Evolutionary conservation across 2,113 vertebrate species (phyloP).

Genomic region (Corythaeola cristata): DNA sequence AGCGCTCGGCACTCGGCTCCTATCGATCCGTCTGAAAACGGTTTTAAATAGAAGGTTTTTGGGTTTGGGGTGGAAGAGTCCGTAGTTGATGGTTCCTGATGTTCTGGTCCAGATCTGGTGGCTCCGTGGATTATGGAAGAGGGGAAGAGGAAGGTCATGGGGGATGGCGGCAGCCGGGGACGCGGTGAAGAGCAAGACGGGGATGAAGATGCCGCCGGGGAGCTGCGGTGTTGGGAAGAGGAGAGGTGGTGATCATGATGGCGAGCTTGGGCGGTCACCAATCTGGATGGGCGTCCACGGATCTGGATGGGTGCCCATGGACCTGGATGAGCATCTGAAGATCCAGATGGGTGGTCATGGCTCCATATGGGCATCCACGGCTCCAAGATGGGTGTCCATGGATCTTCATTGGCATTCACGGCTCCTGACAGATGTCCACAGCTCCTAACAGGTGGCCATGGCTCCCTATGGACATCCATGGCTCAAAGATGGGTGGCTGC

Average conservation of each 20-base stretch:
- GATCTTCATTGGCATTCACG: neutral
- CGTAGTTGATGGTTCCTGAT: neutral
- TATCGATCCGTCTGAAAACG: neutral
- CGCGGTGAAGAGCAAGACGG: fast-evolving
- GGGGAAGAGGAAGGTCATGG: neutral
- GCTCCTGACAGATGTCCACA: neutral
- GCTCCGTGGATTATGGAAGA: neutral
- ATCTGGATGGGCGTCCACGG: too few relatives aligned
- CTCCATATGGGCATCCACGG: fast-evolving
- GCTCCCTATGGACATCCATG: neutral
- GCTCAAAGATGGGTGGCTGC: too few relatives aligned
- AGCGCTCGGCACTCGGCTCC: fast-evolving
- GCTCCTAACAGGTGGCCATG: too few relatives aligned
- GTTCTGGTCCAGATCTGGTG: fast-evolving
- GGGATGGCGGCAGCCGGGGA: neutral
- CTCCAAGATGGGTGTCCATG: neutral
- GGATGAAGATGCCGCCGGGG: neutral
- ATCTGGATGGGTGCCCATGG: neutral
- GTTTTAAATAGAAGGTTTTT: neutral
- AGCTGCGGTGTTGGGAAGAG: neutral
- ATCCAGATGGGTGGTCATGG: fast-evolving
- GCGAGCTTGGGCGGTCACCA: too few relatives aligned
- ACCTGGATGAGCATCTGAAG: fast-evolving
- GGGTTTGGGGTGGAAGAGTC: neutral
- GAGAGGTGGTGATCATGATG: neutral